Evolutionary conservation across 1,140 invertebrate genomes (phyloP), one percentile per base, ranked within the genome.

Genomic region (Drosophila orena): DNA sequence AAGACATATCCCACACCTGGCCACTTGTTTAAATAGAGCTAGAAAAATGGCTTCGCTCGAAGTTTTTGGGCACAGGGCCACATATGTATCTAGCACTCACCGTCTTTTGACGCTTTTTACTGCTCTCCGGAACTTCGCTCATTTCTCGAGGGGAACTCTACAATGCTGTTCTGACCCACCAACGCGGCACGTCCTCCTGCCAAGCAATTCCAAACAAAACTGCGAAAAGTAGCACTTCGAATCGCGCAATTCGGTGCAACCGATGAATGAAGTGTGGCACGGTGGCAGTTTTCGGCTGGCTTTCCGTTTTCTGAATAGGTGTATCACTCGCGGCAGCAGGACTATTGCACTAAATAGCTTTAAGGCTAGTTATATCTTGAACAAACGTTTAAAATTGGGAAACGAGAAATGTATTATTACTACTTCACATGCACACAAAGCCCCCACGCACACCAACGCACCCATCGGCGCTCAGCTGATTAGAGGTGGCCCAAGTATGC

Each of bases 61-160:
- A 3, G 11, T 50, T 49, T 43, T 72, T 58, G 30, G 17, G 50
- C 42, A 24, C 66, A 38, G 11, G 50, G 34, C 40, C 71, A 70
- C 46, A 20, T 64, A 30, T 27, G 24, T 27, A 34, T 46, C 3
- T 47, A 8, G 22, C 38, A 84, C 79, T 89, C 40, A 89, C 84
- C 69, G 84, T 89, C 59, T 75, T 89, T 38, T 84, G 84, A 58
- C 84, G 84, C 52, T 89, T 89, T 89, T 89, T 89, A 66, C 84
- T 89, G 64, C 78, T 83, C 50, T 89, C 84, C 34, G 84, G 84
- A 64, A 70, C 58, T 69, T 84, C 84, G 55, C 78, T 89, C 84
- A 90, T 89, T 50, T 17, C 72, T 60, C 24, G 30, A 22, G 38
- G 79, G 44, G 34, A 47, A 47, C 37, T 47, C 14, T 40, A 42